phyloP scores from a whole-genome alignment of 2,888 invertebrate genomes.

The Aporophyla nigra region DNA sequence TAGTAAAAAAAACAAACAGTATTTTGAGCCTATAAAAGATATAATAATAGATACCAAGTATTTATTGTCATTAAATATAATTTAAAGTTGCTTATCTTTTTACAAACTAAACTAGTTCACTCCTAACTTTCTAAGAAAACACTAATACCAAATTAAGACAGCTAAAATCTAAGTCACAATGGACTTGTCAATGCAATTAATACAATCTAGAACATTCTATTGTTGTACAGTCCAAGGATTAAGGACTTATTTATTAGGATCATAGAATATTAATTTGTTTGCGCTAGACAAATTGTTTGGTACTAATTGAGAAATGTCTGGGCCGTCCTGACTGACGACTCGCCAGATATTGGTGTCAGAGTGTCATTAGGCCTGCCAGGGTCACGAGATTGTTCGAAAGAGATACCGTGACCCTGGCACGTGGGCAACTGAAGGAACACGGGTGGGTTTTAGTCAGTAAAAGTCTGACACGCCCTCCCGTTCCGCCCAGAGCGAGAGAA shows the following conservation, averaged over 20 bases:
- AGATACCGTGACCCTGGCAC: too few relatives aligned
- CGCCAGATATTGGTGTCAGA: conserved; percentile 8
- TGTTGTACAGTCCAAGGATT: conserved; percentile 21
- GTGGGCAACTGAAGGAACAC: too few relatives aligned
- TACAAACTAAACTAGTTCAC: not conserved
- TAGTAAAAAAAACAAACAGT: too few relatives aligned
- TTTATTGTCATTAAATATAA: not conserved
- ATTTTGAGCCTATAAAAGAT: too few relatives aligned
- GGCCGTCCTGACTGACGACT: conserved; percentile 8
- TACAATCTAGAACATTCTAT: conserved; percentile 35
- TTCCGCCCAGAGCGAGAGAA: too few relatives aligned
- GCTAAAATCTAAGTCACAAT: conserved; percentile 8
- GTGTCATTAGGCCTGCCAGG: not conserved
- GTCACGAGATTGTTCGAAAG: too few relatives aligned
- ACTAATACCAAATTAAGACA: not conserved
- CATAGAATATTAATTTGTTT: conserved; percentile 50
- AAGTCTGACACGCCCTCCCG: too few relatives aligned
- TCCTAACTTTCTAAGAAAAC: conserved; percentile 18
- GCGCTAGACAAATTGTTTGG: conserved; percentile 30
- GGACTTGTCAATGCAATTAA: conserved; percentile 38
- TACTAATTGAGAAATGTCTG: conserved; percentile 43
- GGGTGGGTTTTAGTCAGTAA: too few relatives aligned
- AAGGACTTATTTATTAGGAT: conserved; percentile 26
- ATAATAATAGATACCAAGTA: not conserved
- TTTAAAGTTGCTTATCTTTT: not conserved